These are phyloP conservation scores for Ectobius pallidus DNA, from an alignment of 2,888 invertebrate species.

Conservation along the genomic window DNA sequence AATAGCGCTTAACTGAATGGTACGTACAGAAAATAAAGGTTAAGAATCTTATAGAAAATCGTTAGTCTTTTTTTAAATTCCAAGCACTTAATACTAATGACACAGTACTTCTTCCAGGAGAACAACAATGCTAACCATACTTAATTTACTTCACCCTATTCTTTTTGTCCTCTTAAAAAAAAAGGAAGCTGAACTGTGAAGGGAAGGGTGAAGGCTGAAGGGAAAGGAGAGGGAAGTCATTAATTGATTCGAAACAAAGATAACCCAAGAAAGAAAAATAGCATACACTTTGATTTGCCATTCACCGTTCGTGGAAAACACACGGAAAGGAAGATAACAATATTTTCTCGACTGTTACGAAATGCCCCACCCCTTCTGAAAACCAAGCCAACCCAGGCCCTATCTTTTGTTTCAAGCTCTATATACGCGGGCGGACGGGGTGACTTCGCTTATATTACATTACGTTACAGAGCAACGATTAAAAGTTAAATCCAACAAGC, in stretches of 20 bases:
- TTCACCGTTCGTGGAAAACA: slow-evolving; percentile 26
- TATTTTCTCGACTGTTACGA: slow-evolving; percentile 34
- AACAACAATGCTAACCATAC: slow-evolving; percentile 9
- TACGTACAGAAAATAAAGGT: no score
- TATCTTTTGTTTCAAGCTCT: slow-evolving; percentile 39
- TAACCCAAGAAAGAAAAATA: slow-evolving; percentile 33
- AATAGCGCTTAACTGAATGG: no score
- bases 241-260: slow-evolving; percentile 31
- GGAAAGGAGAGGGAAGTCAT: slow-evolving; percentile 22
- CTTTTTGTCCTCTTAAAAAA: slow-evolving; percentile 1
- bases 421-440: slow-evolving; percentile 15
- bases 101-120: not conserved
- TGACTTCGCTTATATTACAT: slow-evolving; percentile 30
- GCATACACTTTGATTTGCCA: slow-evolving; percentile 36
- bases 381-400: slow-evolving; percentile 7
- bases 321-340: slow-evolving; percentile 36
- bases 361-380: not conserved
- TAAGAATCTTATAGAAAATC: no score
- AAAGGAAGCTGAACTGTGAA: not conserved
- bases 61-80: no score
- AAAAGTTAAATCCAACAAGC: slow-evolving; percentile 43
- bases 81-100: no score
- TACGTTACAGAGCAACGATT: slow-evolving; percentile 40
- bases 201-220: not conserved
- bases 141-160: slow-evolving; percentile 23